Conservation (phyloP, 2,888 invertebrate genomes). For the Lasioglossum figueresi region DNA sequence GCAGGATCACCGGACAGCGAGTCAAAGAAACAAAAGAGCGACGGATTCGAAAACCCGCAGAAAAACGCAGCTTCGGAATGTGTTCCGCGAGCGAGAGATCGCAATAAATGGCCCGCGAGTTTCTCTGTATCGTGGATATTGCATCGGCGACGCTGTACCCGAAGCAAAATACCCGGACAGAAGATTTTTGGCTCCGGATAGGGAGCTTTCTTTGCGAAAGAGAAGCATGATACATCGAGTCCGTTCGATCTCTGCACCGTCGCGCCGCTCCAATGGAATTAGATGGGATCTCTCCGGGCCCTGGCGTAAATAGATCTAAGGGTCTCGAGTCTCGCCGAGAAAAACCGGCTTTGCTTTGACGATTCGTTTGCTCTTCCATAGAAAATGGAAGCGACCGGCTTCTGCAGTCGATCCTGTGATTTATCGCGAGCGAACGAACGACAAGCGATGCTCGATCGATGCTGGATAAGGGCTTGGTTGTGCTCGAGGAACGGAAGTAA, state of each 20-base stretch:
- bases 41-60: not conserved
- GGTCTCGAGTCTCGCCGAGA: not conserved
- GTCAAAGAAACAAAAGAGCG: not conserved
- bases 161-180: not conserved
- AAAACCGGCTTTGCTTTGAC: slow-evolving; percentile 43
- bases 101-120: not conserved
- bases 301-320: not conserved
- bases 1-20: not conserved
- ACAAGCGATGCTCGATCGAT: slow-evolving; percentile 44
- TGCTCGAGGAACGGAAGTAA: not conserved
- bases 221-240: slow-evolving; percentile 51
- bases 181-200: not conserved
- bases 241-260: slow-evolving; percentile 38
- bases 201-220: slow-evolving; percentile 13
- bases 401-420: slow-evolving; percentile 27
- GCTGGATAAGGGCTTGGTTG: slow-evolving; percentile 29
- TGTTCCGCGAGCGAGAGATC: not conserved
- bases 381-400: slow-evolving; percentile 23
- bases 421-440: slow-evolving; percentile 42
- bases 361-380: slow-evolving; percentile 29
- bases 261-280: slow-evolving; percentile 45
- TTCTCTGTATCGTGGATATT: slow-evolving; percentile 3
- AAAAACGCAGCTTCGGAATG: not conserved
- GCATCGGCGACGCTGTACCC: not conserved
- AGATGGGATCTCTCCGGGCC: slow-evolving; percentile 29